These are phyloP conservation scores for Notolepis coatsorum DNA, from an alignment of 2,797 vertebrate species.

Conservation along the genomic window DNA sequence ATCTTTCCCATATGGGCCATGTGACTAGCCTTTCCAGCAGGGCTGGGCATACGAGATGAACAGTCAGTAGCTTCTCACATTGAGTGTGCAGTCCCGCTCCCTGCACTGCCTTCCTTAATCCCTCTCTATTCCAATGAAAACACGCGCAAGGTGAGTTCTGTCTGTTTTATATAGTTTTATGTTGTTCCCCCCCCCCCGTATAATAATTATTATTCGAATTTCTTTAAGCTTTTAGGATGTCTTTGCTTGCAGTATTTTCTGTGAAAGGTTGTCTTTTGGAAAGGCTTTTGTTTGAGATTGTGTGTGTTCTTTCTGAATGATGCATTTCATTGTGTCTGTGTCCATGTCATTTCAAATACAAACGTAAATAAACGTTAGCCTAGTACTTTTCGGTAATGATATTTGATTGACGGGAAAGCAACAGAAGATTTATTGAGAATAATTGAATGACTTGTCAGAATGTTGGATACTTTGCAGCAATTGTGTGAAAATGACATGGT, in stretches of 20 bases:
- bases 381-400: no score
- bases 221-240: neutral
- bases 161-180: no score
- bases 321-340: no score
- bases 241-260: conserved; percentile 12
- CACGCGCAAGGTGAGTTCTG: conserved; percentile 78
- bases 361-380: no score
- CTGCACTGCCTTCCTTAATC: conserved; percentile 56
- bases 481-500: no score
- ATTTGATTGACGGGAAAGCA: no score
- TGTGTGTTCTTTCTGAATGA: neutral
- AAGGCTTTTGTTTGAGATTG: neutral
- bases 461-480: no score
- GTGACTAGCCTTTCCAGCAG: conserved; percentile 79
- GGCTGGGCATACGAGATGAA: conserved; percentile 71
- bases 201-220: no score
- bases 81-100: conserved; percentile 75
- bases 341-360: no score
- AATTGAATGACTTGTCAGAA: no score
- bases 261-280: neutral
- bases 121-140: conserved; percentile 83
- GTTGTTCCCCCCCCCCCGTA: no score
- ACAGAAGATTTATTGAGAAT: no score
- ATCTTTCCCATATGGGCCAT: conserved; percentile 76
- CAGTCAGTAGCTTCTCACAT: conserved; percentile 63